Conservation (phyloP, 2,113 vertebrate genomes). For the Pungitius pungitius region DNA sequence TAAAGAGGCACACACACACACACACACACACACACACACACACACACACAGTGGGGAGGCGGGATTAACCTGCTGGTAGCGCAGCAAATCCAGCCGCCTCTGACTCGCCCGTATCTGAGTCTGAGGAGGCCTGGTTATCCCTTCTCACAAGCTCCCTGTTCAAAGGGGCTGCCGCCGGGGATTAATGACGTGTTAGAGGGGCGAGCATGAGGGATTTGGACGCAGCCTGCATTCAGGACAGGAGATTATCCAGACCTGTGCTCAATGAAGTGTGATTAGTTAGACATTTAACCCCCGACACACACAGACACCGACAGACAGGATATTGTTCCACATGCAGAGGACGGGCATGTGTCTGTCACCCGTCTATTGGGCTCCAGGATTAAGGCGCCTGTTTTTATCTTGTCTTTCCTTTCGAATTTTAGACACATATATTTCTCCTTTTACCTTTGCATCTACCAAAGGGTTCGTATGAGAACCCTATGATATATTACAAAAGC, state of each 20-base stretch:
- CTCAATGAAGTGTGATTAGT: conserved; percentile 64
- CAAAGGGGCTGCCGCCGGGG: conserved; percentile 65
- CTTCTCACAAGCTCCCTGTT: conserved; percentile 65
- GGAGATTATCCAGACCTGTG: conserved; percentile 67
- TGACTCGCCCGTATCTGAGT: conserved; percentile 57
- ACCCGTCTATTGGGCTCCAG: conserved; percentile 32
- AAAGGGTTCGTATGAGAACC: not conserved
- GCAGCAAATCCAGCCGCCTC: conserved; percentile 66
- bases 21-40: conserved; percentile 7
- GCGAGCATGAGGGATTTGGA: conserved; percentile 68
- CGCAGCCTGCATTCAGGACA: conserved; percentile 67
- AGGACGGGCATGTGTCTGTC: conserved; percentile 38
- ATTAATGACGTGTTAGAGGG: conserved; percentile 77
- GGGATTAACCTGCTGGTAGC: conserved; percentile 75
- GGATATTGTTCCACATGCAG: conserved; percentile 39
- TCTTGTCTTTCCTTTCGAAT: not conserved
- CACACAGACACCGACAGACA: conserved; percentile 39
- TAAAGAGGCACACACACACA: conserved; percentile 50
- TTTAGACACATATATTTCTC: not conserved
- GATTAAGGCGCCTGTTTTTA: conserved; percentile 2
- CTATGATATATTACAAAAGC: not conserved
- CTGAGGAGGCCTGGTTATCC: conserved; percentile 74
- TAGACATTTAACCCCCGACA: conserved; percentile 41
- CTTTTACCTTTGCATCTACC: not conserved
- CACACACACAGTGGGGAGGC: conserved; percentile 49